These are phyloP conservation scores for Diuraphis noxia DNA, from an alignment of 1,140 invertebrate genomes.

Conservation along the genomic window DNA sequence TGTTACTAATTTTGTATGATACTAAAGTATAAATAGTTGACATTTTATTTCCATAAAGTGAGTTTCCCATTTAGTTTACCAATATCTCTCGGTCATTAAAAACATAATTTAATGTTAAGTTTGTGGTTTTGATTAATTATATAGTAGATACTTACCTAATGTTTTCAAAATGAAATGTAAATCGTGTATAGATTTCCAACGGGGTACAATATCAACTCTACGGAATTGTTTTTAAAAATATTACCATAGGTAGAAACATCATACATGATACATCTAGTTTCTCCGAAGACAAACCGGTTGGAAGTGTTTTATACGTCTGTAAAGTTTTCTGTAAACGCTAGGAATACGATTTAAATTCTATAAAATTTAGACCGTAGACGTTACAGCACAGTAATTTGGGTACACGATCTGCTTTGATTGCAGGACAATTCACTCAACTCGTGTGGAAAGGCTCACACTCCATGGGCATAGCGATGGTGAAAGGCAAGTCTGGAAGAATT, in stretches of 20 bases:
- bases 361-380: background rate
- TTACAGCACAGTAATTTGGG: background rate
- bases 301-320: background rate
- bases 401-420: constrained; percentile 3
- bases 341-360: background rate
- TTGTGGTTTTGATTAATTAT: background rate
- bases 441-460: constrained; percentile 61
- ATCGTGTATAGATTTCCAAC: background rate
- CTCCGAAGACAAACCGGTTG: background rate
- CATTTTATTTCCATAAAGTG: too few species aligned
- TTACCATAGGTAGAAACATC: background rate
- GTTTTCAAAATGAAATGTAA: background rate
- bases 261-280: background rate
- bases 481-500: constrained; percentile 69
- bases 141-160: too few species aligned
- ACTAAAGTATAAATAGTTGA: too few species aligned
- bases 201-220: background rate
- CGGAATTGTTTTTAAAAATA: background rate
- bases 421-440: constrained; percentile 57
- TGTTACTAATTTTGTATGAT: too few species aligned
- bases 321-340: background rate
- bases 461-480: constrained; percentile 75
- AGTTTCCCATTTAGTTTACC: too few species aligned
- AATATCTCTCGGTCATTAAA: too few species aligned
- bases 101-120: background rate